Base-by-base conservation (phyloP, 1,140 invertebrate species). In the Hyles euphorbiae region DNA sequence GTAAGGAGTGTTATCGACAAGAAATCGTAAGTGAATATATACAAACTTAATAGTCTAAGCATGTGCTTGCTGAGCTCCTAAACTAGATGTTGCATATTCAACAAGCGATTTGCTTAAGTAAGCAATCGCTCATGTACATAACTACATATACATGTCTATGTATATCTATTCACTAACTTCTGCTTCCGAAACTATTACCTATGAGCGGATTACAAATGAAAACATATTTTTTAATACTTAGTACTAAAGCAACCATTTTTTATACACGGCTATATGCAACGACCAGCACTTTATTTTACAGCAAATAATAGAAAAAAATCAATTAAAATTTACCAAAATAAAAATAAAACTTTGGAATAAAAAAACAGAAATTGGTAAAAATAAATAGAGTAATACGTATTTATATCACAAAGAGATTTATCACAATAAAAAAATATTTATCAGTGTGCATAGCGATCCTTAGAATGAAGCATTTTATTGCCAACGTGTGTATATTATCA, bases 81-180 rank as follows among this genome's bases (percentile, higher is more conserved):
- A 84, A 87, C 82, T 81, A 87, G 82, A 69, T 72, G 74, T 83
- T 87, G 80, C 81, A 87, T 87, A 87, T 87, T 87, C 81, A 84
- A 79, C 75, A 74, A 77, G 76, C 76, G 79, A 84, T 84, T 84
- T 84, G 81, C 81, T 76, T 82, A 80, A 69, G 79, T 81, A 84
- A 84, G 76, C 81, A 84, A 82, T 82, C 70, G 81, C 71, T 77
- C 76, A 77, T 76, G 64, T 76, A 82, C 76, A 78, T 83, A 78
- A 78, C 70, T 71, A 63, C 66, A 72, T 75, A 70, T 76, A 70
- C 66, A 54, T 12, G 40, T 5, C 10, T 9, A 44, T 44, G 3
- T 54, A 40, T 47, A 22, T 10, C 33, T 52, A 34, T 52, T 52
- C 32, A 34, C 32, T 34, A 52, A 52, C n/a, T 34, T 52, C 50